These are phyloP conservation scores for Morpho helenor DNA, from an alignment of 2,888 invertebrate genomes.

Conservation along the genomic window DNA sequence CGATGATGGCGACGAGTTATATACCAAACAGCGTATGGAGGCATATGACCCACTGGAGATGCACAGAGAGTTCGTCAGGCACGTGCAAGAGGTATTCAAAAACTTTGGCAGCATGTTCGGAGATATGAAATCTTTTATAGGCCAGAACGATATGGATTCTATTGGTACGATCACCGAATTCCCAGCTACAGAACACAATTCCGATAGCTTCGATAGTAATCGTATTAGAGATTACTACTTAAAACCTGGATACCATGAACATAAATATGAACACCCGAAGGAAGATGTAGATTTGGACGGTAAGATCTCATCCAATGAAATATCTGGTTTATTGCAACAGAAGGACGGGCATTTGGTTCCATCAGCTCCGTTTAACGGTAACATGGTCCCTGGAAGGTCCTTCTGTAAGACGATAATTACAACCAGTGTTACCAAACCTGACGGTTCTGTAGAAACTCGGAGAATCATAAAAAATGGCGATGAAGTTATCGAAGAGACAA, in stretches of 20 bases:
- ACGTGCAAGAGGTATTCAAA: constrained; percentile 62
- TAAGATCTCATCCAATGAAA: constrained; percentile 63
- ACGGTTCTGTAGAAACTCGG: constrained; percentile 62
- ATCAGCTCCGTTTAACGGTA: constrained; percentile 45
- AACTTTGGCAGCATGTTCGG: constrained; percentile 59
- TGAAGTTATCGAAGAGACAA: constrained; percentile 56
- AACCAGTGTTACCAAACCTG: constrained; percentile 62
- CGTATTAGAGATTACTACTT: constrained; percentile 63
- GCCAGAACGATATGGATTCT: constrained; percentile 39
- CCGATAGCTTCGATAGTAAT: constrained; percentile 43
- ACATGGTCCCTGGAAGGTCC: constrained; percentile 52
- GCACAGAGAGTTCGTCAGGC: constrained; percentile 52
- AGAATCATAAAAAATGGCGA: constrained; percentile 65
- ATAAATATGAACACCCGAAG: constrained; percentile 38
- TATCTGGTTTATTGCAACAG: constrained; percentile 59
- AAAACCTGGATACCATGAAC: constrained; percentile 61
- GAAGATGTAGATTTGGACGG: constrained; percentile 65
- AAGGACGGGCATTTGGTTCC: constrained; percentile 38
- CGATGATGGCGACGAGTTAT: constrained; percentile 64
- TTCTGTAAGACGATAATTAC: constrained; percentile 69
- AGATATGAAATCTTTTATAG: constrained; percentile 52
- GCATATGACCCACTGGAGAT: constrained; percentile 39
- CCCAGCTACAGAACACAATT: constrained; percentile 21
- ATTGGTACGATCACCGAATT: constrained; percentile 29
- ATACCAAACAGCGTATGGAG: constrained; percentile 42